A percentile compares a stretch with the other conserved stretches of the same genome.
Conservation (phyloP, 2,113 vertebrate species). For the Corythoichthys intestinalis region DNA sequence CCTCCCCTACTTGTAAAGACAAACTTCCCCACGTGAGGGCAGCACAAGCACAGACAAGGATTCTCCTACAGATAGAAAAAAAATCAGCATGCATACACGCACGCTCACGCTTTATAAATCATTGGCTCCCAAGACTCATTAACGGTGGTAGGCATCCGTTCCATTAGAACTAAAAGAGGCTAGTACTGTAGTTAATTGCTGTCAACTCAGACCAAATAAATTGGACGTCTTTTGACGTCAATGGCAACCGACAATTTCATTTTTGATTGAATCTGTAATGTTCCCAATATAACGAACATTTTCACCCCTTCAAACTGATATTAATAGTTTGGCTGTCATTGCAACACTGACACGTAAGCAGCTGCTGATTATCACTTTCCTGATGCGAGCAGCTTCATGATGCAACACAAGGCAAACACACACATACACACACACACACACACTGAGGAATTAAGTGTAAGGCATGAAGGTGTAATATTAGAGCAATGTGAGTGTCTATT, state of each 20-base stretch:
- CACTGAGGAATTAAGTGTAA: background rate
- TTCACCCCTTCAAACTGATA: background rate
- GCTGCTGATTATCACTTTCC: slow-evolving; percentile 18
- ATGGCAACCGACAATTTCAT: too few relatives aligned
- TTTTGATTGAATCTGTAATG: too few relatives aligned
- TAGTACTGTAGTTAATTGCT: too few relatives aligned
- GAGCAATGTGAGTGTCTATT: background rate
- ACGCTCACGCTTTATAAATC: too few relatives aligned
- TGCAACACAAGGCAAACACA: slow-evolving; percentile 33
- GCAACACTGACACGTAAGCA: background rate
- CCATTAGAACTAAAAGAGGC: too few relatives aligned
- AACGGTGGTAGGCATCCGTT: too few relatives aligned
- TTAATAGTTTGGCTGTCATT: background rate
- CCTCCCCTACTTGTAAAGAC: slow-evolving; percentile 16
- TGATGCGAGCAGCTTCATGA: slow-evolving; percentile 15
- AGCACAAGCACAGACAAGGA: slow-evolving; percentile 9
- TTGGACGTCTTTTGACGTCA: too few relatives aligned
- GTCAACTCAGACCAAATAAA: too few relatives aligned
- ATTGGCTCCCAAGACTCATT: too few relatives aligned
- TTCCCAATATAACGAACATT: background rate
- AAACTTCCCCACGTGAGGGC: slow-evolving; percentile 2
- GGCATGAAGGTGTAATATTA: slow-evolving; percentile 7
- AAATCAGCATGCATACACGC: too few relatives aligned
- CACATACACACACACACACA: background rate
- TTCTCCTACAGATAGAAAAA: background rate